Base-by-base conservation (phyloP, 2,888 invertebrate genomes). In the Platerodrilus igneus region DNA sequence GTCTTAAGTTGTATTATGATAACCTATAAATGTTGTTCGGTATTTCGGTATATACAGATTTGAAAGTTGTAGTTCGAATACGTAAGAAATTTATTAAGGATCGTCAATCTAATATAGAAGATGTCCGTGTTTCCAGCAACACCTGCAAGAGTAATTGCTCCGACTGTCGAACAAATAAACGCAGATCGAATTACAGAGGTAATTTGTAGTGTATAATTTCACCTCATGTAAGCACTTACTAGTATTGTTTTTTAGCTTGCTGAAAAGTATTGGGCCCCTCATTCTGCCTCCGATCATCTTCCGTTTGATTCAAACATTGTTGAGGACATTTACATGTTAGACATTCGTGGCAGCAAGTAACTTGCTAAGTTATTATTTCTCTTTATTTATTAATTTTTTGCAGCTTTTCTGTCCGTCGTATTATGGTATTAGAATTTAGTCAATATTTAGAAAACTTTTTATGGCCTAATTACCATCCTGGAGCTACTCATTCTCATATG, bases 361-460 rank as follows among this genome's bases (percentile, higher is more conserved):
- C 22, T 21, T 30, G 14, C 30, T 26, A 32, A 14, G 20, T 13
- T 35, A 29, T n/a, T 28, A 27, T 4, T 5, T 38, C 20, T 14
- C 7, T 28, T 41, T 26, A 42, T 45, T 36, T 50, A 34, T 45
- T 48, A 44, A 43, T 47, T 41, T 28, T 47, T 64, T 71, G 2
- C 63, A 79, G 82, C 59, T 85, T 86, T 67, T 80, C 87, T 7
- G 83, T 86, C 3, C 77, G 90, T n/a, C 79, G 94, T 36, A 87
- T 93, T 46, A 93, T 95, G 85, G 86, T 95, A 77, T 71, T 97
- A 39, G 96, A 97, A 68, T 94, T 95, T 67, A 95, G 94, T 46
- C 97, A 96, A 62, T 99, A 96, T 67, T 67, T 99, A 53, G 99
- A 99, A 68, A 91, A 89, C 60, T 97, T 89, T 67, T 67, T 99